phyloP scores from a whole-genome alignment of 2,797 vertebrate genomes.

The Sebastes wilsoni region DNA sequence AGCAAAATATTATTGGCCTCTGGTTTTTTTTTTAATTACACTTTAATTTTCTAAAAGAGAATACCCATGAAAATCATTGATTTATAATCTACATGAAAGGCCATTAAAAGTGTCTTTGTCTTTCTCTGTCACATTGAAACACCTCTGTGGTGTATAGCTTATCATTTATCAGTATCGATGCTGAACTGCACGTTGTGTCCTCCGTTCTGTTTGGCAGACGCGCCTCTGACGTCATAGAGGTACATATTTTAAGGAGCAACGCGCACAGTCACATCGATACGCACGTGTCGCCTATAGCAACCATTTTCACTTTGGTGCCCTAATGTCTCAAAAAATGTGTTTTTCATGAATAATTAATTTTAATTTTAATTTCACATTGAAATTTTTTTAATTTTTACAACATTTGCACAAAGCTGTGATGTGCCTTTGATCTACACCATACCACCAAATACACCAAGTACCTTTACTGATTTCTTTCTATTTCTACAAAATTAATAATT shows the following conservation, averaged over 20 bases:
- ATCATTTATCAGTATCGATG: not conserved
- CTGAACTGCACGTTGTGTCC: not conserved
- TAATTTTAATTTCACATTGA: not conserved
- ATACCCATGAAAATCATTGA: not conserved
- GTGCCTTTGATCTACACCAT: slow-evolving; percentile 76
- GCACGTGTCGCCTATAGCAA: slow-evolving; percentile 46
- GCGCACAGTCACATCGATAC: not conserved
- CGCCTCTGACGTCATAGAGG: slow-evolving; percentile 21
- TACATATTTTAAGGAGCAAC: slow-evolving; percentile 17
- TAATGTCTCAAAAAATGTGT: not conserved
- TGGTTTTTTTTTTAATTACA: not conserved
- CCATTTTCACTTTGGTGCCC: not conserved
- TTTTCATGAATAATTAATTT: not conserved
- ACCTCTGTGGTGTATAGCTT: not conserved
- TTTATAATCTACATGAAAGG: not conserved
- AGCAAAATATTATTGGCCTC: too few species aligned
- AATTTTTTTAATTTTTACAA: not conserved
- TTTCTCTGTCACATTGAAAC: not conserved
- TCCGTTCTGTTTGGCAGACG: slow-evolving; percentile 33
- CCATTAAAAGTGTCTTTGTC: not conserved
- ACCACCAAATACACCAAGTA: slow-evolving; percentile 69
- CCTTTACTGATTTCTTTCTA: slow-evolving; percentile 65
- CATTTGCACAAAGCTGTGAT: slow-evolving; percentile 65
- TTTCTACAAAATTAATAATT: slow-evolving; percentile 69
- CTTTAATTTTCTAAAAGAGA: not conserved